phyloP scores from a whole-genome alignment of 2,797 vertebrate genomes.

The Amblyopsis hoosieri region DNA sequence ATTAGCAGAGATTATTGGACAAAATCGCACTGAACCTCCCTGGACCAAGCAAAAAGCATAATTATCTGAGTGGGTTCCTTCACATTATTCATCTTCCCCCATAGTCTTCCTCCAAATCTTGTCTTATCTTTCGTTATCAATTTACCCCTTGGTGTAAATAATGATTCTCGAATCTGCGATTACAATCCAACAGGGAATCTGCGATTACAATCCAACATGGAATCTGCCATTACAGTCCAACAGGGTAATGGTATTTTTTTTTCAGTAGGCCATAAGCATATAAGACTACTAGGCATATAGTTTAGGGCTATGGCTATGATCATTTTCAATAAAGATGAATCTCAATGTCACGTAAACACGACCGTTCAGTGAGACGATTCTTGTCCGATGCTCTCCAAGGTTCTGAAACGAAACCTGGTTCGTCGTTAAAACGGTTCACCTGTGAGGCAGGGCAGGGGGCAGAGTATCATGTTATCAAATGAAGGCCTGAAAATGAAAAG shows the following conservation, averaged over 20 bases:
- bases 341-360: not conserved
- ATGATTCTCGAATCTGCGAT: conserved; percentile 25
- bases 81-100: not conserved
- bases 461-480: too few relatives aligned
- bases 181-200: conserved; percentile 20
- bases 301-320: too few relatives aligned
- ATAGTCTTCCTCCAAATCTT: not conserved
- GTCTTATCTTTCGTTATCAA: conserved; percentile 15
- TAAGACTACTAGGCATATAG: too few relatives aligned
- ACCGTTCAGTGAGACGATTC: conserved; percentile 39
- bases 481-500: too few relatives aligned
- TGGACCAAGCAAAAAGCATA: not conserved
- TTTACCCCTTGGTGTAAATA: conserved; percentile 55
- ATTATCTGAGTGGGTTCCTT: not conserved
- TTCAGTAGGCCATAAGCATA: too few relatives aligned
- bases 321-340: not conserved
- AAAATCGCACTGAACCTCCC: conserved; percentile 4
- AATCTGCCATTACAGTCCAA: conserved; percentile 9
- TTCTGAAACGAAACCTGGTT: conserved; percentile 68
- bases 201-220: conserved; percentile 16
- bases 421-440: not conserved
- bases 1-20: not conserved
- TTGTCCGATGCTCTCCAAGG: conserved; percentile 64
- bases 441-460: not conserved
- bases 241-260: not conserved